Conservation (phyloP, 2,888 invertebrate genomes). For the Nebria salina region DNA sequence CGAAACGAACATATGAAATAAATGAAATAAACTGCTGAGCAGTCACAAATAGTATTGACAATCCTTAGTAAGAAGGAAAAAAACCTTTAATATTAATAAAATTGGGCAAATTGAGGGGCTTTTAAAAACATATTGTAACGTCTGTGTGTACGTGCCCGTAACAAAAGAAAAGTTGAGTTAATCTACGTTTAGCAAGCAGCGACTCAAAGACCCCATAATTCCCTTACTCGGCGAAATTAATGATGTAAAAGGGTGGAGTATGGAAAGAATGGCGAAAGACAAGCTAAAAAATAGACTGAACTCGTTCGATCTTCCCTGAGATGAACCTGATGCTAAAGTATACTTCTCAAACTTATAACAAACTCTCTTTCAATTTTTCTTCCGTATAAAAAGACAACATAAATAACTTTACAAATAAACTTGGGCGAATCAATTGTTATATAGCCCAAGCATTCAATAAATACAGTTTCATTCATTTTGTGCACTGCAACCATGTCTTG, state of each 20-base stretch:
- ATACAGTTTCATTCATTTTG: neutral
- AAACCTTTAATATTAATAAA: too few species aligned
- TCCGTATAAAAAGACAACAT: neutral
- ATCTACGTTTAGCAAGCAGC: conserved; percentile 33
- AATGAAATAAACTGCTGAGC: too few species aligned
- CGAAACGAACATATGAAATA: too few species aligned
- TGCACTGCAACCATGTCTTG: too few species aligned
- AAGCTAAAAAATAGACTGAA: neutral
- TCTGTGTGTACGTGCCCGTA: conserved; percentile 28
- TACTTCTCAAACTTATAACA: conserved; percentile 3
- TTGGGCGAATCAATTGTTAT: neutral
- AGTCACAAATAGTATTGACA: too few species aligned
- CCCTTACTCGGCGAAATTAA: conserved; percentile 54
- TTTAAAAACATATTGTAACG: neutral
- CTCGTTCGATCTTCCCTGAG: neutral
- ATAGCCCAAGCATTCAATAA: neutral
- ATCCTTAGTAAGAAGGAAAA: too few species aligned
- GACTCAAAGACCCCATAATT: conserved; percentile 29
- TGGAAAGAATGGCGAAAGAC: conserved; percentile 10
- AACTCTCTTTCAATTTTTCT: neutral
- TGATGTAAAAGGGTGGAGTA: conserved; percentile 50
- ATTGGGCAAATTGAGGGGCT: too few species aligned
- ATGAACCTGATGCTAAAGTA: neutral
- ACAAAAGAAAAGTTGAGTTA: conserved; percentile 32
- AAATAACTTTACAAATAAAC: neutral